These are phyloP conservation scores for Hippoglossus hippoglossus DNA, from an alignment of 2,797 vertebrate genomes.

Conservation along the genomic window DNA sequence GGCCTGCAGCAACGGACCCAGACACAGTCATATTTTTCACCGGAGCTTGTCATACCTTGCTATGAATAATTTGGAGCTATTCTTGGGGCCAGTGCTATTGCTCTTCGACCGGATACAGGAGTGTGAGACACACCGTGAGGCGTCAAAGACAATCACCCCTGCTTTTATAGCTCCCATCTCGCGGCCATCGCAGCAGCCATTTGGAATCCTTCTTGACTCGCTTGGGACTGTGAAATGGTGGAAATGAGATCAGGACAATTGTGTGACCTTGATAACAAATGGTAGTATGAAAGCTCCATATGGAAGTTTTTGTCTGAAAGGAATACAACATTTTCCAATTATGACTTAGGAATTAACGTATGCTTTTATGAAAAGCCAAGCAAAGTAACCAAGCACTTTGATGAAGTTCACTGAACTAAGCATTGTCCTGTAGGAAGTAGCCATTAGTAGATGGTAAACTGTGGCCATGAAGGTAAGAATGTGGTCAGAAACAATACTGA, in stretches of 20 bases:
- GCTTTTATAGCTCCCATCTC: constrained; percentile 37
- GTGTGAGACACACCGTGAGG: constrained; percentile 39
- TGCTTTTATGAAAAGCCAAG: background rate
- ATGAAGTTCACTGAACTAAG: background rate
- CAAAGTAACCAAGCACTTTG: no score
- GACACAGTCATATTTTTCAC: constrained; percentile 60
- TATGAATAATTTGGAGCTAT: constrained; percentile 76
- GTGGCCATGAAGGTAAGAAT: background rate
- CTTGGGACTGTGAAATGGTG: background rate
- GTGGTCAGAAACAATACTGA: no score
- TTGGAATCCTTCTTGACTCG: constrained; percentile 77
- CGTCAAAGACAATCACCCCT: constrained; percentile 33
- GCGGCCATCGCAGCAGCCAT: constrained; percentile 44
- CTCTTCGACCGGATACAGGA: constrained; percentile 55
- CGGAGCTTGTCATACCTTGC: constrained; percentile 56
- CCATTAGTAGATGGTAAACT: background rate
- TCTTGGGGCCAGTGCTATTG: constrained; percentile 60
- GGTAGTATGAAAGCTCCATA: background rate
- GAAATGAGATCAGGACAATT: constrained; percentile 16
- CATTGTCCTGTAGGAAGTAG: no score
- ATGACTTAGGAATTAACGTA: no score
- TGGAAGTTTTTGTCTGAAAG: background rate
- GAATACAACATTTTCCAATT: background rate
- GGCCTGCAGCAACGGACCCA: constrained; percentile 57
- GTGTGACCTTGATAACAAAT: constrained; percentile 13